phyloP scores from a whole-genome alignment of 1,140 invertebrate species.

The Drosophila micromelanica region DNA sequence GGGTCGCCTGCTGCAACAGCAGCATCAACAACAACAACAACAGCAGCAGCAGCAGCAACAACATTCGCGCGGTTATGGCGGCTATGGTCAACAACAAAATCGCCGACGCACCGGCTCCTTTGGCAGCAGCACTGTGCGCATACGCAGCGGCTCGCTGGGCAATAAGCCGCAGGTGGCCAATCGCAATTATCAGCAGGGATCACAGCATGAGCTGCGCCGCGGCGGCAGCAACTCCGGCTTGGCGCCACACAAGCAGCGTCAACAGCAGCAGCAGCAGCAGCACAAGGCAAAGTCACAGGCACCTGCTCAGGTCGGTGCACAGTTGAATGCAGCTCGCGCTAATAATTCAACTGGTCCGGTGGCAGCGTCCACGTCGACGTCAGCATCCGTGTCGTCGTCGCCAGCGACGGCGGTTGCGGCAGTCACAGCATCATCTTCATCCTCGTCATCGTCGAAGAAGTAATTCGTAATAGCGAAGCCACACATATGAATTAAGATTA shows the following conservation, averaged over 20 bases:
- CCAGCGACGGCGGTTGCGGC: constrained; percentile 10
- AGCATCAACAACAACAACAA: constrained; percentile 72
- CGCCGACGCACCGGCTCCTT: constrained; percentile 81
- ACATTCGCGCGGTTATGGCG: constrained; percentile 50
- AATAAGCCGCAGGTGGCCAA: constrained; percentile 79
- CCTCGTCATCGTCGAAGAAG: constrained; percentile 71
- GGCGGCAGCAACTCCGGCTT: constrained; percentile 76
- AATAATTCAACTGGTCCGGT: constrained; percentile 36
- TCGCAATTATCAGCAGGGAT: constrained; percentile 73
- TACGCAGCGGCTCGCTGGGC: constrained; percentile 80
- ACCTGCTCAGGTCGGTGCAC: constrained; percentile 45
- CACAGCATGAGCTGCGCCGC: constrained; percentile 73
- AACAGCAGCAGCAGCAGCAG: constrained; percentile 59
- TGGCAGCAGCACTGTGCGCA: constrained; percentile 84
- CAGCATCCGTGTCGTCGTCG: constrained; percentile 12
- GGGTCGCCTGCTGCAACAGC: constrained; percentile 72
- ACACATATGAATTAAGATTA: constrained; percentile 66
- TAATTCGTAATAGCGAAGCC: constrained; percentile 53
- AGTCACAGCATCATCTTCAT: constrained; percentile 32
- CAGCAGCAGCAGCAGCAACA: constrained; percentile 61
- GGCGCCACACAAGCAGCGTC: constrained; percentile 61
- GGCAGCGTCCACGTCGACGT: constrained; percentile 10
- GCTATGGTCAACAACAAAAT: constrained; percentile 68
- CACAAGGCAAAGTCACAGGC: constrained; percentile 45
- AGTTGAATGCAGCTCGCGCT: constrained; percentile 45